phyloP scores from a whole-genome alignment of 2,888 invertebrate genomes.

The Scaptomyza tumidula region DNA sequence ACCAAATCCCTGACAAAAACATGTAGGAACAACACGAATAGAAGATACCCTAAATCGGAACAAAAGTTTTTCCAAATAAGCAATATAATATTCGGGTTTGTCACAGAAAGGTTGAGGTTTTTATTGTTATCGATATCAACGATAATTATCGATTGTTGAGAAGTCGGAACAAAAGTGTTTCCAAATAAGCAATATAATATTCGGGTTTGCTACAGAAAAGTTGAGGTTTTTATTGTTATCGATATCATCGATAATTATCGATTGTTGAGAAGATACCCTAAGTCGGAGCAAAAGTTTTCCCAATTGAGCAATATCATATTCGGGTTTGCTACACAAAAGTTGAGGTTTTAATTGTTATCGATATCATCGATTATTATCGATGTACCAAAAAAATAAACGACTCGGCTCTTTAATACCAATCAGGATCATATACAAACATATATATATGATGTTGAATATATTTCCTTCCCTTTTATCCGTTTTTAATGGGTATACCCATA shows the following conservation, averaged over 20 bases:
- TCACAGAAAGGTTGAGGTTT: not conserved
- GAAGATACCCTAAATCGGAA: not conserved
- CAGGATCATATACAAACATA: too few species aligned
- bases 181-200: not conserved
- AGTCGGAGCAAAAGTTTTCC: not conserved
- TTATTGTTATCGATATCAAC: not conserved
- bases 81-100: too few species aligned
- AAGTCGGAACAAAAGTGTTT: not conserved
- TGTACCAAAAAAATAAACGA: too few species aligned
- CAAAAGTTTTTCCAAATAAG: not conserved
- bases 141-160: too few species aligned
- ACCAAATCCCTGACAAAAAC: conserved; percentile 19
- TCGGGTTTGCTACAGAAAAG: too few species aligned
- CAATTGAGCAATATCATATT: not conserved
- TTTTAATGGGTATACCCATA: not conserved
- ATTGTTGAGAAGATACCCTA: too few species aligned
- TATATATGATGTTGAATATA: too few species aligned
- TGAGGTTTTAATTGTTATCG: not conserved
- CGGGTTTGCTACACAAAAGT: too few species aligned
- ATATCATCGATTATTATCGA: not conserved
- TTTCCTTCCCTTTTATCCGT: not conserved
- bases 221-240: not conserved
- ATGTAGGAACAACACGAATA: not conserved
- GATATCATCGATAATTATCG: not conserved
- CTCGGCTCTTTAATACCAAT: too few species aligned